Evolutionary conservation across 2,113 vertebrate species (phyloP).

Genomic region (Bolborhynchus lineola): DNA sequence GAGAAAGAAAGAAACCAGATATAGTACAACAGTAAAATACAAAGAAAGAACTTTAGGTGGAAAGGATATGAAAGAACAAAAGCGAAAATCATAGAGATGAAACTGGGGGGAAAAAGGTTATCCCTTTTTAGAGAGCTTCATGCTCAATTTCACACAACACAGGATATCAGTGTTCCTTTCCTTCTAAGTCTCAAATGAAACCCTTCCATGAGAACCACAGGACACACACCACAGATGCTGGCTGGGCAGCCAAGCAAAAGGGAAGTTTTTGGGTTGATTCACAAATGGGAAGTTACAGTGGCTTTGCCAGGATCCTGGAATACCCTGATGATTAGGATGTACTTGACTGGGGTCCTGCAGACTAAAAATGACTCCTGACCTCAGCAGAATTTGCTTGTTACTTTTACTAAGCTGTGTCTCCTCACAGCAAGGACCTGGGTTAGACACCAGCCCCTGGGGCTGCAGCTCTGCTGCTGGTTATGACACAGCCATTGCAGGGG

Average conservation of each 20-base stretch:
- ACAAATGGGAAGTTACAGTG: background rate
- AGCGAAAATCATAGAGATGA: background rate
- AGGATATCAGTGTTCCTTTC: background rate
- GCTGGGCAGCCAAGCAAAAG: background rate
- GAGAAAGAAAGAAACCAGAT: background rate
- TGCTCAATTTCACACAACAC: background rate
- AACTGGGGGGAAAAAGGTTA: background rate
- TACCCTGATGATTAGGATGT: background rate
- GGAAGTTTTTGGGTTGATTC: background rate
- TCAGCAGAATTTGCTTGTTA: background rate
- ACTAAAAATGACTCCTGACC: background rate
- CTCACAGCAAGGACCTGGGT: background rate
- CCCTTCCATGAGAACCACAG: background rate
- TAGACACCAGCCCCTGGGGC: background rate
- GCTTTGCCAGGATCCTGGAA: background rate
- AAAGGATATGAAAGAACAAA: background rate
- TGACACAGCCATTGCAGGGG: background rate
- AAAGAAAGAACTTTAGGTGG: background rate
- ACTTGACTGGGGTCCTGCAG: background rate
- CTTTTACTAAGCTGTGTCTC: background rate
- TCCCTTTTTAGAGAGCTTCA: background rate
- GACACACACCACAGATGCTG: background rate
- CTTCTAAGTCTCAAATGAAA: background rate
- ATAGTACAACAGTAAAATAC: background rate
- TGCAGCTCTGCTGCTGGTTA: background rate